Evolutionary conservation across 2,797 vertebrate species (phyloP), one percentile per base, ranked within the genome.

Genomic region (Sphenopsis melanotis): DNA sequence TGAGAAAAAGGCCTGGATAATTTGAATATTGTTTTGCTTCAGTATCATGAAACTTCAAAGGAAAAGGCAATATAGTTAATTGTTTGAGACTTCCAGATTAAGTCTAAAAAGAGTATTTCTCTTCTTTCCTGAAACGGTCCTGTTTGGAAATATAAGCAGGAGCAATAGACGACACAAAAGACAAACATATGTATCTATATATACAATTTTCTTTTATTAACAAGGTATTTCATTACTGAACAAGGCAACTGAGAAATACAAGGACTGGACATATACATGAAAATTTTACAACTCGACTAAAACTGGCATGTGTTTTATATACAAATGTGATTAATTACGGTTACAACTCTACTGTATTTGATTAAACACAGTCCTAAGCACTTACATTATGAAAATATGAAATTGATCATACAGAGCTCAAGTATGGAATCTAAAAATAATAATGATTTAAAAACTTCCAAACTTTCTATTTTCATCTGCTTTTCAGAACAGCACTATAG

Each of bases 151-250:
- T 36, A 72, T 0, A 12, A 13, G 60, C 18, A 1, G 0, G 22
- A 53, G 18, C 59, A 89, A 42, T 0, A 57, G 21, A 6, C 0
- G 16, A 72, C 44, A 91, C 21, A 46, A 65, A 44, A 68, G 59
- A 89, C 59, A 93, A 56, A 82, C 55, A 15, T 47, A 68, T 6
- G 6, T 80, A 87, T 84, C 64, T 96, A 82, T 88, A 93, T 96
- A 90, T 94, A 97, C 92, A 95, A 86, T 93, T 86, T 80, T 37
- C 94, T 95, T 98, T 98, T 98, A 98, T 98, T 98, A 97, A 97
- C 94, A 98, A 97, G 82, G 92, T 96, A 95, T 93, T 77, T 96
- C 89, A 95, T 94, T 97, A 97, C 96, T 93, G 92, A 97, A 97
- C 96, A 97, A 97, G 95, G 91, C 94, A 97, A 88, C 78, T 94